Base-by-base conservation (phyloP, 2,113 vertebrate species). In the Gymnogyps californianus region DNA sequence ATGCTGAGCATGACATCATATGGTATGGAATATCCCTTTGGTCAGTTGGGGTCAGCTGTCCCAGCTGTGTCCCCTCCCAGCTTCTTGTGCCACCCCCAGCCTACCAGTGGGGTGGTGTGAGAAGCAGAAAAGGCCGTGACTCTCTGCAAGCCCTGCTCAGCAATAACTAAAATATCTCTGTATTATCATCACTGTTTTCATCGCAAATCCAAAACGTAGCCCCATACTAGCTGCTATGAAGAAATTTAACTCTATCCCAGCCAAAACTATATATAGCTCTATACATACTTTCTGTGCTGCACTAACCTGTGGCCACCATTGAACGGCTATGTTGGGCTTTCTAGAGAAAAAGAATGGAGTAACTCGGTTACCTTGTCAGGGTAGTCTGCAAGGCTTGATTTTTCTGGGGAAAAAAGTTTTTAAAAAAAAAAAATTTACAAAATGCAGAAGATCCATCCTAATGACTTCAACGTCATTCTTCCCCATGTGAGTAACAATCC, bases 21-120 rank as follows among this genome's bases (percentile, higher is more conserved):
- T n/a, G n/a, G n/a, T n/a, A n/a, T n/a, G n/a, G n/a, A n/a, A n/a
- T n/a, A n/a, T n/a, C n/a, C n/a, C n/a, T n/a, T n/a, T n/a, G n/a
- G n/a, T n/a, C n/a, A n/a, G n/a, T n/a, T n/a, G n/a, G n/a, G n/a
- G n/a, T n/a, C n/a, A n/a, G n/a, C n/a, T n/a, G n/a, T n/a, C n/a
- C n/a, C n/a, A n/a, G n/a, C n/a, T n/a, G n/a, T n/a, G n/a, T n/a
- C n/a, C n/a, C n/a, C n/a, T n/a, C n/a, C n/a, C n/a, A n/a, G n/a
- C n/a, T n/a, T n/a, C n/a, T n/a, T n/a, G n/a, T n/a, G n/a, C n/a
- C n/a, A n/a, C 2, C 36, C 11, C 10, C 32, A 59, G 6, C n/a
- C 28, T 59, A 2, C 13, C n/a, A n/a, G 3, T 55, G 36, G 13
- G 13, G 18, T 8, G 3, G 4, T 0, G 1, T 47, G 46, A 70